phyloP scores from a whole-genome alignment of 2,797 vertebrate genomes.

The Thamnophis elegans region DNA sequence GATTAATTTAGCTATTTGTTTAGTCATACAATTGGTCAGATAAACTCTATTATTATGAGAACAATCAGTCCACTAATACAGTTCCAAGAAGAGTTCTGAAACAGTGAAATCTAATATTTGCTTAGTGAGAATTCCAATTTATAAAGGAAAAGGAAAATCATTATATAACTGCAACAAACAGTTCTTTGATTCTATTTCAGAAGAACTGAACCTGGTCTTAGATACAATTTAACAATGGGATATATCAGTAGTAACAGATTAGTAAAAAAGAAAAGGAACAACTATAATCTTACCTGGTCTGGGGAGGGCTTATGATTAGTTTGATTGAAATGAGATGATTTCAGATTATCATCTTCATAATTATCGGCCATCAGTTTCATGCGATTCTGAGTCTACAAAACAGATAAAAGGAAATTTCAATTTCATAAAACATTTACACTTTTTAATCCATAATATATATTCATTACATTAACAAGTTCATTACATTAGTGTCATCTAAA shows the following conservation, averaged over 20 bases:
- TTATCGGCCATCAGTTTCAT: constrained; percentile 99
- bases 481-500: not conserved
- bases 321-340: constrained; percentile 85
- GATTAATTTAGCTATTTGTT: not conserved
- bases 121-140: not conserved
- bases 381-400: constrained; percentile 90
- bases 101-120: not conserved
- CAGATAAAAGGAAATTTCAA: not conserved
- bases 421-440: constrained; percentile 3
- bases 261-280: not conserved
- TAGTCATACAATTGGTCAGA: not conserved
- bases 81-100: constrained; percentile 8
- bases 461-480: not conserved
- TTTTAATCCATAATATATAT: not conserved
- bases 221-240: constrained; percentile 11
- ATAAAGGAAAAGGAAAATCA: not conserved
- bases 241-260: constrained; percentile 19
- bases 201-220: constrained; percentile 30
- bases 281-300: constrained; percentile 82
- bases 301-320: constrained; percentile 95
- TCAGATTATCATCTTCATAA: constrained; percentile 92
- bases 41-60: not conserved
- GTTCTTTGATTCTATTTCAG: not conserved
- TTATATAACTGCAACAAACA: constrained; percentile 14
- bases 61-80: not conserved